Evolutionary conservation across 2,888 invertebrate genomes (phyloP).

Genomic region (Drosophila fungiperda): DNA sequence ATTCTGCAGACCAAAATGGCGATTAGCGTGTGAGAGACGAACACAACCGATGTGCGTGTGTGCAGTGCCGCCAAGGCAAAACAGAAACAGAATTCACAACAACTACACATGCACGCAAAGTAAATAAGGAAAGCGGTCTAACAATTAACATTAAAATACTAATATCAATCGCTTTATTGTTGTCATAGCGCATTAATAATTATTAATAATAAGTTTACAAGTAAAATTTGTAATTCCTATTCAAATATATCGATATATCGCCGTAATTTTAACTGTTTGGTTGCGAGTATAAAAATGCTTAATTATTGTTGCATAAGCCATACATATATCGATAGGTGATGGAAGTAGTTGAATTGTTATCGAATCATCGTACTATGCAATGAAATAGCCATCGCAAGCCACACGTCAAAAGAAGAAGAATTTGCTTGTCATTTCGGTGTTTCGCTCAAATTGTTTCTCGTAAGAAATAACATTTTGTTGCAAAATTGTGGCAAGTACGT

Average conservation of each 20-base stretch:
- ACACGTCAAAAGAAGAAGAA: conserved; percentile 52
- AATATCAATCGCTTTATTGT: background rate
- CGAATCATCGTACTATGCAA: conserved; percentile 8
- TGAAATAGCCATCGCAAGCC: conserved; percentile 23
- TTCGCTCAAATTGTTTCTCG: conserved; percentile 54
- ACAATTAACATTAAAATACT: background rate
- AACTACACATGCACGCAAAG: conserved; percentile 13
- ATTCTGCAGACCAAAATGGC: conserved; percentile 31
- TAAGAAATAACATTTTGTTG: conserved; percentile 45
- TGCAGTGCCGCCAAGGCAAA: conserved; percentile 41
- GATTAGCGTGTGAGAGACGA: conserved; percentile 32
- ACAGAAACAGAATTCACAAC: conserved; percentile 22
- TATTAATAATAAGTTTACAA: background rate
- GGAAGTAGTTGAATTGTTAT: background rate
- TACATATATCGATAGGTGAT: conserved; percentile 19
- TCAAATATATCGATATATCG: conserved; percentile 24
- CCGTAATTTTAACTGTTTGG: background rate
- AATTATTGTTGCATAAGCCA: background rate
- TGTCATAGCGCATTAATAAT: background rate
- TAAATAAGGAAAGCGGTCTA: conserved; percentile 12
- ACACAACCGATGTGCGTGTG: conserved; percentile 14
- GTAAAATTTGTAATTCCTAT: background rate
- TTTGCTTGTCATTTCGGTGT: conserved; percentile 74
- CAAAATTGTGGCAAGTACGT: conserved; percentile 32
- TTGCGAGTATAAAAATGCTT: background rate